Evolutionary conservation across 2,797 vertebrate genomes (phyloP).

Genomic region (Tamandua tetradactyla): DNA sequence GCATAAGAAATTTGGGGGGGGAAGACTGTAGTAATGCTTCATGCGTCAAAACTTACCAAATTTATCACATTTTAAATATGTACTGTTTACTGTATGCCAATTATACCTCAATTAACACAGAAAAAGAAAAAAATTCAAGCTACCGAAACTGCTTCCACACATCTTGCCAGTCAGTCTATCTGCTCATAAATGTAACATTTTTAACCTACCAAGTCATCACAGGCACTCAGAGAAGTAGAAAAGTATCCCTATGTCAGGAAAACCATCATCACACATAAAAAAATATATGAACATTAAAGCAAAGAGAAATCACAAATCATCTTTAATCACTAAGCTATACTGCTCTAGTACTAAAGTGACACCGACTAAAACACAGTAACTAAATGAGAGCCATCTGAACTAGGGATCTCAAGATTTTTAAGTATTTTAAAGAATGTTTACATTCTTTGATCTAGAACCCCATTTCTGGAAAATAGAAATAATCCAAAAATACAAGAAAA

Average conservation of each 20-base stretch:
- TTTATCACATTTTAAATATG: neutral
- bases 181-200: neutral
- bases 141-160: neutral
- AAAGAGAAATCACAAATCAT: slow-evolving; percentile 2
- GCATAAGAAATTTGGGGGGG: neutral
- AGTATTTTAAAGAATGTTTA: neutral
- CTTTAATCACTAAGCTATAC: neutral
- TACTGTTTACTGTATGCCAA: neutral
- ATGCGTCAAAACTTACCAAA: slow-evolving; percentile 11
- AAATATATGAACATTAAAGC: neutral
- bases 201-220: neutral
- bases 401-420: neutral
- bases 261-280: neutral
- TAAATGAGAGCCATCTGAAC: neutral
- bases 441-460: slow-evolving; percentile 16
- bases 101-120: neutral
- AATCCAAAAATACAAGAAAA: slow-evolving; percentile 21
- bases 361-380: slow-evolving; percentile 1
- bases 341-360: neutral
- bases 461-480: slow-evolving; percentile 24
- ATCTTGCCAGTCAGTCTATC: neutral
- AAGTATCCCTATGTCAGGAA: slow-evolving; percentile 24
- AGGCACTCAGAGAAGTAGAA: neutral
- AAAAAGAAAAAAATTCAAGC: neutral
- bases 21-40: neutral